These are phyloP conservation scores for Sympetrum striolatum DNA, from an alignment of 2,888 invertebrate genomes.

Conservation along the genomic window DNA sequence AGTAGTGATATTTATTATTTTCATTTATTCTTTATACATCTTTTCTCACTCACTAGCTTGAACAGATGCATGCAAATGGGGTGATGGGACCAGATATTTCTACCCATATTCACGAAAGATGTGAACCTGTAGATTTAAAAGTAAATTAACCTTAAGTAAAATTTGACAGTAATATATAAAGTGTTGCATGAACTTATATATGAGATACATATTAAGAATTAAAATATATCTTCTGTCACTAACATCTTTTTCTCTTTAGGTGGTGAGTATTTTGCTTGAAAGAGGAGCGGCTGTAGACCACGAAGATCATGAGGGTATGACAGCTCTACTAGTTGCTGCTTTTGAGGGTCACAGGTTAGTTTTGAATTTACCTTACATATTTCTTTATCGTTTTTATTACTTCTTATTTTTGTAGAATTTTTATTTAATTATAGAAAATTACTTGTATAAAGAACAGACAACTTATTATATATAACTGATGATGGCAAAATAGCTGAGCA, in stretches of 20 bases:
- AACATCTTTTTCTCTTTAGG: constrained; percentile 54
- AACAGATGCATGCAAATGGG: background rate
- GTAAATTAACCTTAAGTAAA: background rate
- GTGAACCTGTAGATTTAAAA: background rate
- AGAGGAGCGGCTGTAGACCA: constrained; percentile 83
- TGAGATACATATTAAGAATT: background rate
- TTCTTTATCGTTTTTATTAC: no score
- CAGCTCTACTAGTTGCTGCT: constrained; percentile 86
- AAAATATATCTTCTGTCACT: background rate
- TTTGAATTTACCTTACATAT: background rate
- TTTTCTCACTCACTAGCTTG: background rate
- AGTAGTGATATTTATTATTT: no score
- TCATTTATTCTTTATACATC: no score
- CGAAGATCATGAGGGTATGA: constrained; percentile 85
- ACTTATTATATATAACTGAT: no score
- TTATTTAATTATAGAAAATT: no score
- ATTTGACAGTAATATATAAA: no score
- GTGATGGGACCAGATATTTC: background rate
- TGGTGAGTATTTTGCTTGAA: constrained; percentile 77
- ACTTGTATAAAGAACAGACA: no score
- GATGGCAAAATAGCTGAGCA: no score
- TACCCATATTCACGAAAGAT: background rate
- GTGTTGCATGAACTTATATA: no score
- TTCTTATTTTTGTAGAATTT: no score
- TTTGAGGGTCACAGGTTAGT: constrained; percentile 86